Evolutionary conservation across 2,888 invertebrate species (phyloP), one percentile per base, ranked within the genome.

Genomic region (Ormia ochracea): DNA sequence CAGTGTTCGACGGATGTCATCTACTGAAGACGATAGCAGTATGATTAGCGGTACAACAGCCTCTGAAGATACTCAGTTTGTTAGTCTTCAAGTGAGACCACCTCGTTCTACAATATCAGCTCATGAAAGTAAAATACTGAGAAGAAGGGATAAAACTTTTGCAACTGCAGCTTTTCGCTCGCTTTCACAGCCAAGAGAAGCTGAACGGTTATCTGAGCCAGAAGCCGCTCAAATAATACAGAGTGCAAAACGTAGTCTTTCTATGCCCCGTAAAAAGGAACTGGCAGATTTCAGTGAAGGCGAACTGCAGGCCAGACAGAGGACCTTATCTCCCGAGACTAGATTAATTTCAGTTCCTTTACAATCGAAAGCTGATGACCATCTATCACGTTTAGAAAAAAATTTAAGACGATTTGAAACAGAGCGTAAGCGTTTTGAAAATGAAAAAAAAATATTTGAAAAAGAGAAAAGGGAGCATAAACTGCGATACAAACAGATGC

Each of bases 401-500:
- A 90, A 90, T 68, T 79, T 90, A 33, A 84, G 83, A 19, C 85
- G 88, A 4, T 90, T 90, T 52, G 90, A 90, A 80, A 88, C 87
- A 19, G 90, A 90, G 50, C 86, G 90, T 3, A 83, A 87, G 4
- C 87, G 88, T 3, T 90, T 90, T 66, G 92, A 92, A 86, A 88
- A 86, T 3, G 90, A 89, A 68, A 90, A 89, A 73, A 87, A 90
- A 12, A 87, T 87, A 3, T 90, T 88, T 21, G 91, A 91, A 87
- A 90, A 90, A 45, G 90, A 93, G 78, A 91, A 91, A 83, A 91
- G 92, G 6, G 93, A 93, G 23, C 89, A 89, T 69, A 87, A 87
- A 72, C 28, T 87, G 54, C 86, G 88, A 3, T 85, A 87, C 75
- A 88, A 87, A 52, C 89, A 89, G 72, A 83, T 89, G 76, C 63